A percentile compares a stretch with the other conserved stretches of the same genome.
These are phyloP conservation scores for Drosophila pseudotalamancana DNA, from an alignment of 2,888 invertebrate species.

Conservation along the genomic window DNA sequence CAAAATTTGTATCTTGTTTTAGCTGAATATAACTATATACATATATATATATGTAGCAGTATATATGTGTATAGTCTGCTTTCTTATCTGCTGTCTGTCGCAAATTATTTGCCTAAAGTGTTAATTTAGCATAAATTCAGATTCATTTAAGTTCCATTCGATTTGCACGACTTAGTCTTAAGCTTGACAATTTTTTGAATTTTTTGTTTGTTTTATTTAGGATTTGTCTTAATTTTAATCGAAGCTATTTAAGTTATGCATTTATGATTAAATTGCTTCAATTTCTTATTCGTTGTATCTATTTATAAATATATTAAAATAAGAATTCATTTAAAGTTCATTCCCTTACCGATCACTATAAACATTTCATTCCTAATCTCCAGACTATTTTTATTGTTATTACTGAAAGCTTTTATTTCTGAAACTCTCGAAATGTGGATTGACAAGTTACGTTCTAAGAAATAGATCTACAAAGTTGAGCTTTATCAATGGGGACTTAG, in stretches of 20 bases:
- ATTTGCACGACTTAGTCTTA: slow-evolving; percentile 36
- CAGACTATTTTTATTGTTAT: slow-evolving; percentile 15
- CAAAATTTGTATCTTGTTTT: slow-evolving; percentile 19
- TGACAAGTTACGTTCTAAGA: neutral
- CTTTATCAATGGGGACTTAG: slow-evolving; percentile 1
- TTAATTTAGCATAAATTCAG: slow-evolving; percentile 69
- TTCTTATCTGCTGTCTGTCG: slow-evolving; percentile 32
- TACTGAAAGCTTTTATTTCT: slow-evolving; percentile 18
- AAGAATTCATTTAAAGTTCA: too few relatives aligned
- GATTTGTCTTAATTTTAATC: neutral
- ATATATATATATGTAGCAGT: too few relatives aligned
- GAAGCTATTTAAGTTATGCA: neutral
- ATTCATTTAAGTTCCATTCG: slow-evolving; percentile 38
- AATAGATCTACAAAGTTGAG: neutral
- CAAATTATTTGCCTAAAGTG: slow-evolving; percentile 70
- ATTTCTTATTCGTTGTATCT: neutral
- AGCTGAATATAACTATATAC: slow-evolving; percentile 22
- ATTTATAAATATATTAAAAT: neutral
- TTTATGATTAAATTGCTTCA: neutral
- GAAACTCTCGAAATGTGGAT: neutral
- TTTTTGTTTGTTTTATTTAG: slow-evolving; percentile 27
- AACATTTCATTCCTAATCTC: neutral
- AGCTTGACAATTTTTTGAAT: neutral
- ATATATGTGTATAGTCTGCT: slow-evolving; percentile 11
- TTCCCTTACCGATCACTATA: neutral